Conservation (phyloP, 2,113 vertebrate genomes). For the Sisor rabdophorus region DNA sequence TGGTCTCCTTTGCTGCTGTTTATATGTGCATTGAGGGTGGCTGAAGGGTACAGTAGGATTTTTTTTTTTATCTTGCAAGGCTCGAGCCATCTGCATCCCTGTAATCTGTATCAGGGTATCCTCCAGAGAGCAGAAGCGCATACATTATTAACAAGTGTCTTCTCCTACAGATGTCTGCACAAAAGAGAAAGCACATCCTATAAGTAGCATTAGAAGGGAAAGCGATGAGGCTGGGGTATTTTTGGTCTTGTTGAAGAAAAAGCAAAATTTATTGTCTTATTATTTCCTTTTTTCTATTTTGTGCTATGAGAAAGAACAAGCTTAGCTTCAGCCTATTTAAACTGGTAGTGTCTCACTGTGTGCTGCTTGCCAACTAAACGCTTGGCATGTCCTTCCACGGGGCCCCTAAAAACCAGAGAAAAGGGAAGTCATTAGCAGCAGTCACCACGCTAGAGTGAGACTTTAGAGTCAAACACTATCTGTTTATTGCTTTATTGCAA, state of each 20-base stretch:
- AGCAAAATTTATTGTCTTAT: conserved; percentile 6
- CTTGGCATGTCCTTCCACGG: conserved; percentile 51
- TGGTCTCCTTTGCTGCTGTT: conserved; percentile 15
- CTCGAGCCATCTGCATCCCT: conserved; percentile 51
- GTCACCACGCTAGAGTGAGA: conserved; percentile 4
- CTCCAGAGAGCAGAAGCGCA: conserved; percentile 68
- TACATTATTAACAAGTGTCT: conserved; percentile 73
- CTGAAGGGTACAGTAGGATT: conserved; percentile 45
- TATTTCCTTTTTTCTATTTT: conserved; percentile 33
- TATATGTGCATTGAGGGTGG: conserved; percentile 47
- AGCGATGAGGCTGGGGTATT: conserved; percentile 7
- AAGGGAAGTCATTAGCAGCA: conserved; percentile 37
- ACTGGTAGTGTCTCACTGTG: conserved; percentile 50
- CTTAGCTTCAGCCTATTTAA: conserved; percentile 53
- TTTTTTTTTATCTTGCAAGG: conserved; percentile 34
- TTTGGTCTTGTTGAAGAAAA: conserved; percentile 26
- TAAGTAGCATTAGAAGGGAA: conserved; percentile 12
- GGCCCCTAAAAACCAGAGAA: conserved; percentile 26
- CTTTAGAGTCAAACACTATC: neutral
- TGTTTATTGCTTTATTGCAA: neutral
- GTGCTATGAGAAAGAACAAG: conserved; percentile 48
- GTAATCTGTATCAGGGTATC: conserved; percentile 62
- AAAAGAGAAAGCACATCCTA: conserved; percentile 49
- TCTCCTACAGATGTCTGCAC: conserved; percentile 59
- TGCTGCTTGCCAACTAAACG: conserved; percentile 61